A percentile compares a stretch with the other conserved stretches of the same genome.
Conservation (phyloP, 2,113 vertebrate species). For the Chaetura pelagica region DNA sequence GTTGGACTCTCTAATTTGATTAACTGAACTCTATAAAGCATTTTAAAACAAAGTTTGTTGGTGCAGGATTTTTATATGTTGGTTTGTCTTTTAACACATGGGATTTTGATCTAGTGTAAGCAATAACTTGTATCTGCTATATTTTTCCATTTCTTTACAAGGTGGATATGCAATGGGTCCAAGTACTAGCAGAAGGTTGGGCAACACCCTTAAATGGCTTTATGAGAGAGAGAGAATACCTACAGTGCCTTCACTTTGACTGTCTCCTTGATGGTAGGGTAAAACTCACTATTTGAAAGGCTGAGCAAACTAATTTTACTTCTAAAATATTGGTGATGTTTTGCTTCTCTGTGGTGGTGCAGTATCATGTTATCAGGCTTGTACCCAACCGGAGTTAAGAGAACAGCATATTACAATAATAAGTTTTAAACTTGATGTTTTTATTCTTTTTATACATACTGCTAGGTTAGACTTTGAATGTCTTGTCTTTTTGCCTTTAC, state of each 20-base stretch:
- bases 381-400: neutral
- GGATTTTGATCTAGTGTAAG: neutral
- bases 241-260: constrained; percentile 98
- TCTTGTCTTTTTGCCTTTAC: neutral
- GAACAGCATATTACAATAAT: neutral
- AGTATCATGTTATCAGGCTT: neutral
- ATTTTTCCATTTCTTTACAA: constrained; percentile 57
- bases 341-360: neutral
- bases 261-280: constrained; percentile 93
- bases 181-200: constrained; percentile 98
- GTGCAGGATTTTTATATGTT: neutral
- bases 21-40: neutral
- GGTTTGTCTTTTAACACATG: neutral
- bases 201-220: constrained; percentile 96
- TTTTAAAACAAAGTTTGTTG: neutral
- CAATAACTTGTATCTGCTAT: neutral
- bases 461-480: neutral
- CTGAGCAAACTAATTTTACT: neutral
- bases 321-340: neutral
- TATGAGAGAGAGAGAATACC: constrained; percentile 95
- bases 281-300: neutral
- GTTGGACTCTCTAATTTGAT: neutral
- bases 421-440: neutral
- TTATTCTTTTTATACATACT: neutral
- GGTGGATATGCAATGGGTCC: constrained; percentile 99